Base-by-base conservation (phyloP, 2,797 vertebrate genomes). In the Pygocentrus nattereri region DNA sequence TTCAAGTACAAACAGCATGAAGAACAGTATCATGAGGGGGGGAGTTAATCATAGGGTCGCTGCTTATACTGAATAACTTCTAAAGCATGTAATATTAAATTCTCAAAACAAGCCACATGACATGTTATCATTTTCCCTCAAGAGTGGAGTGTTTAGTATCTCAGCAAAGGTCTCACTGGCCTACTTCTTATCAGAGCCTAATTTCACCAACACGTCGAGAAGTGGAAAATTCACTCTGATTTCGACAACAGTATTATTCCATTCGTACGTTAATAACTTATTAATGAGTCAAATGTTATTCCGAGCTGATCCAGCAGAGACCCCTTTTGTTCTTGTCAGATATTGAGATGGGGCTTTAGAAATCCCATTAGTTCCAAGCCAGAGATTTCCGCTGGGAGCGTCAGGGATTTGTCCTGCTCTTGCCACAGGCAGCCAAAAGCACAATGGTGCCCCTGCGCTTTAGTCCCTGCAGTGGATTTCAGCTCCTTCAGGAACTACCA, bases 261-360 rank as follows among this genome's bases (percentile, higher is more conserved):
- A 61, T 80, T 79, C 72, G 54, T 76, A 85, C 80, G 27, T 83
- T 88, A 86, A 88, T 84, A 85, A 84, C 77, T 79, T 85, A 82
- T 87, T 82, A 87, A 87, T 76, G 70, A 83, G 78, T 81, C 56
- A 64, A 75, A 58, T 64, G 78, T 76, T 76, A 82, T 81, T 78
- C 80, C 44, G 31, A 73, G 71, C 73, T 23, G 27, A 80, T 61
- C 84, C 74, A 31, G 56, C 59, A 27, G 76, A 82, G 74, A 67
- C 59, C 70, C 65, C 54, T 82, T 88, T 84, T 86, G 83, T 86
- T 85, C 84, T 79, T 59, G 80, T 84, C 82, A 80, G 81, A 88
- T 78, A 84, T 83, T 86, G 75, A 88, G 82, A 87, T 76, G 68
- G 72, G 80, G 83, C 54, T 84, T 85, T 87, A 81, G 84, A 88